These are phyloP conservation scores for Limnodromus scolopaceus DNA, from an alignment of 2,797 vertebrate species.

Conservation along the genomic window DNA sequence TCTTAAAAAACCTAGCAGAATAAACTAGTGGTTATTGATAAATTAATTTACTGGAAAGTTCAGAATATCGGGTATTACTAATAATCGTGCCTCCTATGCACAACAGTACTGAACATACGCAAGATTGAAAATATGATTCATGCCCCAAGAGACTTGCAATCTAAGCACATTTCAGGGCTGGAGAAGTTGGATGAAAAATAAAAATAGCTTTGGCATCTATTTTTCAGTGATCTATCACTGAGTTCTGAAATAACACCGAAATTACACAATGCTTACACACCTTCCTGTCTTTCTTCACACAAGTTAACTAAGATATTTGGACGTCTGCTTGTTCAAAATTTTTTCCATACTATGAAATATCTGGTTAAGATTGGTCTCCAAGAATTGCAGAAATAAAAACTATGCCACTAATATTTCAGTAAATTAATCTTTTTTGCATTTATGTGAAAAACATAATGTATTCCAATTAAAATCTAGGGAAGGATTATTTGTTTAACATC, in stretches of 20 bases:
- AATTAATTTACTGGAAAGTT: background rate
- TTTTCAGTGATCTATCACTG: conserved; percentile 16
- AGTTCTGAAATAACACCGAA: background rate
- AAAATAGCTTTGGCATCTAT: background rate
- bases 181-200: background rate
- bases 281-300: background rate
- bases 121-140: background rate
- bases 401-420: background rate
- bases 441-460: background rate
- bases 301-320: background rate
- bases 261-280: background rate
- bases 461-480: background rate
- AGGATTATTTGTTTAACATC: background rate
- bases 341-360: background rate
- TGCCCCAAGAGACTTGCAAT: background rate
- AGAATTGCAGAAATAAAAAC: background rate
- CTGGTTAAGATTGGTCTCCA: background rate
- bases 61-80: background rate
- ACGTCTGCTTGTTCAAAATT: background rate
- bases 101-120: rapidly evolving
- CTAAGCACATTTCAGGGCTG: background rate
- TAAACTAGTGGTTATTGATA: background rate
- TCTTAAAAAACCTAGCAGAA: background rate
- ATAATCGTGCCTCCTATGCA: rapidly evolving
- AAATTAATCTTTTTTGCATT: background rate